Percentiles rank a stretch among this genome's conserved stretches.
phyloP scores from a whole-genome alignment of 1,140 invertebrate species.

The Dysdera silvatica region DNA sequence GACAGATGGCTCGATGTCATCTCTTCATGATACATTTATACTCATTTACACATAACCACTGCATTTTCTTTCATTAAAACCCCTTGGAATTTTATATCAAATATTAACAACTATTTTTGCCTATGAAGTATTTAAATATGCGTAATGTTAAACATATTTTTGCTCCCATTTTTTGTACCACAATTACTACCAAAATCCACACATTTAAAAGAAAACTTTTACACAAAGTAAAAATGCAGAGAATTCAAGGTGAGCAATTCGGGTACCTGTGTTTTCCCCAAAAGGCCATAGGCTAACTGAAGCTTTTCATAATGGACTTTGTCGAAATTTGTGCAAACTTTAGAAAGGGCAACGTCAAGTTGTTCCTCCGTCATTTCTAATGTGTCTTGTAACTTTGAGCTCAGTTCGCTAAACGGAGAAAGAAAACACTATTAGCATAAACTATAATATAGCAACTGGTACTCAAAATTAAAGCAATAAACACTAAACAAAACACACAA shows the following conservation, averaged over 20 bases:
- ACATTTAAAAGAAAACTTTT: constrained; percentile 6
- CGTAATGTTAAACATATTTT: no score
- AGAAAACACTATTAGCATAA: no score
- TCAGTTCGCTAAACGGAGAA: constrained; percentile 58
- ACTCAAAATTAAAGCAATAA: no score
- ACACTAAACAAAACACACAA: no score
- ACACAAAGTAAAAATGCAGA: not conserved
- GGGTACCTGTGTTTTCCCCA: constrained; percentile 62
- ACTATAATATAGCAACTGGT: no score
- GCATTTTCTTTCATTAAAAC: no score
- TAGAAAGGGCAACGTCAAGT: constrained; percentile 75
- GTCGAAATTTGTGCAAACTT: constrained; percentile 49
- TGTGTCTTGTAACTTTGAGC: constrained; percentile 79
- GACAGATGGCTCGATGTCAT: no score
- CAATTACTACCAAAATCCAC: no score
- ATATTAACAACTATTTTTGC: not conserved
- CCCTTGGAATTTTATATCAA: not conserved
- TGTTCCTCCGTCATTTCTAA: constrained; percentile 85
- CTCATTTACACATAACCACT: no score
- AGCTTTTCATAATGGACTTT: constrained; percentile 62
- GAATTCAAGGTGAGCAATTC: not conserved
- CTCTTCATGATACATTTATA: no score
- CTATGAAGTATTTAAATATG: not conserved
- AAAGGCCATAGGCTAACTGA: constrained; percentile 71
- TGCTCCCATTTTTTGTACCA: no score